Evolutionary conservation across 2,797 vertebrate genomes (phyloP).

Genomic region (Protosalanx chinensis): DNA sequence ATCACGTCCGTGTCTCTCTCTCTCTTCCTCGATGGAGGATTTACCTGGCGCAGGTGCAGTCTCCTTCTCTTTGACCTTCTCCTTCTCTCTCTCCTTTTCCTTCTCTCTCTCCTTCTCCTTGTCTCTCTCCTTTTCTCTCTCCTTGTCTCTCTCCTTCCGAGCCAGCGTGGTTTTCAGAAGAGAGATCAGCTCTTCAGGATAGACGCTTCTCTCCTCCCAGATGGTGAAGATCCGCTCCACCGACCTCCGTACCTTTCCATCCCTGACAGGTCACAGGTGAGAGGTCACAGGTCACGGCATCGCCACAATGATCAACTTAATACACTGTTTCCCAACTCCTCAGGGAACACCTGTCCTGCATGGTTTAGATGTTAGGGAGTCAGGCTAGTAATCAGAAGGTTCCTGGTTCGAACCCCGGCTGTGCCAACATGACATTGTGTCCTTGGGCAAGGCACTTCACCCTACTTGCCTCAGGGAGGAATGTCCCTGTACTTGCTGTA

Average conservation of each 20-base stretch:
- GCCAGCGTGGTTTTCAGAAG: constrained; percentile 82
- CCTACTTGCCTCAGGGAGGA: too few relatives aligned
- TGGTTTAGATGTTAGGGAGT: too few relatives aligned
- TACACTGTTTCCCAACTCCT: background rate
- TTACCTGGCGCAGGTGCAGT: constrained; percentile 52
- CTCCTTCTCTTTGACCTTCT: constrained; percentile 49
- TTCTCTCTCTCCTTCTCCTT: constrained; percentile 35
- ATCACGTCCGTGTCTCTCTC: background rate
- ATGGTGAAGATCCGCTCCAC: constrained; percentile 94
- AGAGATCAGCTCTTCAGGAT: constrained; percentile 87
- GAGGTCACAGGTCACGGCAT: background rate
- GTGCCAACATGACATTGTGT: too few relatives aligned
- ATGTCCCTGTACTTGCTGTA: too few relatives aligned
- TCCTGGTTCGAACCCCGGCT: too few relatives aligned
- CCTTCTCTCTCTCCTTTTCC: constrained; percentile 41
- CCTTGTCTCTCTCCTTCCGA: constrained; percentile 74
- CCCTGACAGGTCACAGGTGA: constrained; percentile 67
- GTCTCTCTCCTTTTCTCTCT: constrained; percentile 56
- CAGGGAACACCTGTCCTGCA: too few relatives aligned
- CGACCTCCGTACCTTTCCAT: constrained; percentile 88
- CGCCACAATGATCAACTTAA: background rate
- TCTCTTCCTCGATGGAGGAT: constrained; percentile 10
- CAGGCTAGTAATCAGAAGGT: too few relatives aligned
- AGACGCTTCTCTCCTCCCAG: constrained; percentile 96
- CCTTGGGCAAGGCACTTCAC: too few relatives aligned